A percentile compares a stretch with the other conserved stretches of the same genome.
These are phyloP conservation scores for Montipora efflorescens DNA, from an alignment of 64 coral and sea anemone genomes.

Conservation along the genomic window DNA sequence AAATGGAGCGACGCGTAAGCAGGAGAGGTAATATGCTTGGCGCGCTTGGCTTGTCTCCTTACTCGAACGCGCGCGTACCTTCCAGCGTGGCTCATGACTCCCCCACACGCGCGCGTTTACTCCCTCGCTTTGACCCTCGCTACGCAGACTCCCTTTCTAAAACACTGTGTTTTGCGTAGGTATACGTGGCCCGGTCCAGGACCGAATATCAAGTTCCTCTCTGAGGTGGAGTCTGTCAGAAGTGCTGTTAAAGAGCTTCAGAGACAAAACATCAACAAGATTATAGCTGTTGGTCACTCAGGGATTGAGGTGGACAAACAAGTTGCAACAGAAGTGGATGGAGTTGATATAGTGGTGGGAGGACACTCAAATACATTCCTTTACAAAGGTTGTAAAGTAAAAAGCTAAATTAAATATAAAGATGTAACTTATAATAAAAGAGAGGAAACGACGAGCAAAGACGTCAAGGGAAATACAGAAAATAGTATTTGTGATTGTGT, in stretches of 20 bases:
- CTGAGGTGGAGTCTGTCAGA: constrained; percentile 78
- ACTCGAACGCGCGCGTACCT: too few species aligned
- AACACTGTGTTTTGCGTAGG: not conserved
- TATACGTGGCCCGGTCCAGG: constrained; percentile 75
- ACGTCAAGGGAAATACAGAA: too few species aligned
- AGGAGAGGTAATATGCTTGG: too few species aligned
- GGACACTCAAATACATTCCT: constrained; percentile 89
- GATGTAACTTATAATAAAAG: too few species aligned
- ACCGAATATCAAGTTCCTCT: constrained; percentile 77
- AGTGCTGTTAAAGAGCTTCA: constrained; percentile 73
- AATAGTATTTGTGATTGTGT: too few species aligned
- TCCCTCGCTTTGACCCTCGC: too few species aligned
- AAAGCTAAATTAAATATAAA: not conserved
- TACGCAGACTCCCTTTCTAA: too few species aligned
- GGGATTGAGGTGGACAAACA: constrained; percentile 77
- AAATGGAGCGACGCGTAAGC: too few species aligned
- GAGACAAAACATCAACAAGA: constrained; percentile 78
- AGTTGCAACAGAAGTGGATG: constrained; percentile 75
- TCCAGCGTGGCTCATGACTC: too few species aligned
- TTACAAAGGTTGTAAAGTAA: constrained; percentile 65
- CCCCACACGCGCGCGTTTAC: too few species aligned
- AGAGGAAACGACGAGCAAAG: too few species aligned
- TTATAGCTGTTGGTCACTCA: constrained; percentile 86
- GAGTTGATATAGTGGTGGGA: constrained; percentile 90
- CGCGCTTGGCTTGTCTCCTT: too few species aligned